Evolutionary conservation across 2,797 vertebrate species (phyloP).

Genomic region (Lepilemur ruficaudatus): DNA sequence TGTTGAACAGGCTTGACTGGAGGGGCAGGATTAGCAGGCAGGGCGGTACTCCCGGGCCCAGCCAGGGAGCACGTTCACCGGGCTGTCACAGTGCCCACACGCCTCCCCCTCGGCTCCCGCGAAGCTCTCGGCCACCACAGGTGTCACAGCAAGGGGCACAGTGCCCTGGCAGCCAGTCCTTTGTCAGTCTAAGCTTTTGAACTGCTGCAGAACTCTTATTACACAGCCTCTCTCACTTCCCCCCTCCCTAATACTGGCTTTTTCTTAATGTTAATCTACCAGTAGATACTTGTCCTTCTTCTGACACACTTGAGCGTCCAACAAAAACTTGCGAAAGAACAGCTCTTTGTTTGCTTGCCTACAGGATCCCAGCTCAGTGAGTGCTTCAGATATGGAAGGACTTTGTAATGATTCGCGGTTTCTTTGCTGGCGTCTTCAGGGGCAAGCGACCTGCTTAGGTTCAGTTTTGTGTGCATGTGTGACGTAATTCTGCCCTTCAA

Average conservation of each 20-base stretch:
- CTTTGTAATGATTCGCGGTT: slow-evolving; percentile 65
- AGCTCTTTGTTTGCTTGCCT: slow-evolving; percentile 77
- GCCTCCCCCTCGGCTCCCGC: neutral
- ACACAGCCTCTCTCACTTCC: neutral
- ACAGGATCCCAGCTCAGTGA: slow-evolving; percentile 61
- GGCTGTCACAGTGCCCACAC: slow-evolving; percentile 29
- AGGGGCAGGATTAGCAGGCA: slow-evolving; percentile 77
- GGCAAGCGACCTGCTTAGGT: neutral
- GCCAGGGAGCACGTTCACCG: slow-evolving; percentile 47
- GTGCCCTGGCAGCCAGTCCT: slow-evolving; percentile 42
- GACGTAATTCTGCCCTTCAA: neutral
- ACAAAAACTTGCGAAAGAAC: slow-evolving; percentile 73
- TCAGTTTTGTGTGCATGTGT: neutral
- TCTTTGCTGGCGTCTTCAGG: slow-evolving; percentile 63
- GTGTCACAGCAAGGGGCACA: slow-evolving; percentile 26
- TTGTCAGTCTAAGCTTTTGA: slow-evolving; percentile 69
- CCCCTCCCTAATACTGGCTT: slow-evolving; percentile 67
- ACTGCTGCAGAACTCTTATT: slow-evolving; percentile 63
- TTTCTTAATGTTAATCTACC: slow-evolving; percentile 75
- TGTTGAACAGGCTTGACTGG: slow-evolving; percentile 79
- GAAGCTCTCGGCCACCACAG: slow-evolving; percentile 41
- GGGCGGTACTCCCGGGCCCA: slow-evolving; percentile 62
- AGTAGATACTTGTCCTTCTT: slow-evolving; percentile 78
- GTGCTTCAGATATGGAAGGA: slow-evolving; percentile 66
- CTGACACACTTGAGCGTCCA: slow-evolving; percentile 63